Base-by-base conservation (phyloP, 1,140 invertebrate species). In the Mesaphorura yosii region DNA sequence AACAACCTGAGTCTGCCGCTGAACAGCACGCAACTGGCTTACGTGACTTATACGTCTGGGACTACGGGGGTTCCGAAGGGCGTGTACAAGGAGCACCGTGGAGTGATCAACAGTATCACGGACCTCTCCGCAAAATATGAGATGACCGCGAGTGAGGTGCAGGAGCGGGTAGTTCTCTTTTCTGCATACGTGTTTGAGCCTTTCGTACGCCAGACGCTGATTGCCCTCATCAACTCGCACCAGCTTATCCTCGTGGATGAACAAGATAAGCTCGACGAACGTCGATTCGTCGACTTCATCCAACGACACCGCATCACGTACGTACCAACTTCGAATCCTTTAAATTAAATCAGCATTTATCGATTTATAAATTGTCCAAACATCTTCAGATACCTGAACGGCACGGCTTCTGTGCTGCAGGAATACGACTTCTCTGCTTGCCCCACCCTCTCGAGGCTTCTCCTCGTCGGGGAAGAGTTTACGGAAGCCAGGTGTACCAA, bases 21-120 rank as follows among this genome's bases (percentile, higher is more conserved):
- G 6, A 46, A 26, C 5, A 22, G 44, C 7, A 40, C 19, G 12
- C 38, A 51, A 27, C 19, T 55, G n/a, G 46, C 46, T 2, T 55
- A 55, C 38, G 46, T 48, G n/a, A 55, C 40, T 31, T 55, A 49
- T 29, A 55, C 53, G 2, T 49, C 46, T 12, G 53, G 53, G 4
- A 49, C 53, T 2, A 55, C 53, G 19, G 53, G 31, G 5, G 37
- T 22, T 7, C 39, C 49, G n/a, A 51, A 51, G 28, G 49, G 49
- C 12, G 49, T 51, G n/a, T 45, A 12, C 49, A 45, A 48, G 15
- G 49, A 51, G 27, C 49, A 51, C 38, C 39, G 42, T 25, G 49
- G 49, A 3, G 19, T 51, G 5, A 27, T 51, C 12, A 51, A 51
- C 37, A 48, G 37, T 23, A 51, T 48, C 6, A 48, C 38, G n/a